phyloP scores from a whole-genome alignment of 2,888 invertebrate genomes.

The Scaptomyza parva region DNA sequence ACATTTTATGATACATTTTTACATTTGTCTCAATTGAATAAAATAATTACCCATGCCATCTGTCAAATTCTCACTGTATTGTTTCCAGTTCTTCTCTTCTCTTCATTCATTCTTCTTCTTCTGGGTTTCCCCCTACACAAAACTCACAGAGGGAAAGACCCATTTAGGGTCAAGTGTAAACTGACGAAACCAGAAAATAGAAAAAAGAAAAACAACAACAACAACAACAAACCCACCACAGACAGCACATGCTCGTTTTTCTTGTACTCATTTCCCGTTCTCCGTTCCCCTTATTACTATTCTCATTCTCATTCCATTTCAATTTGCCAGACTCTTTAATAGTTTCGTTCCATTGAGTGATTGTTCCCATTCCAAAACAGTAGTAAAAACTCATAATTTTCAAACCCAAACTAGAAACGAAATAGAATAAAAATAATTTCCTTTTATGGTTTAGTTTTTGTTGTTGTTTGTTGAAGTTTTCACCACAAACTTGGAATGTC shows the following conservation, averaged over 20 bases:
- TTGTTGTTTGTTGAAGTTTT: slow-evolving; percentile 26
- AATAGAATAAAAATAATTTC: slow-evolving; percentile 76
- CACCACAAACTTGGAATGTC: slow-evolving; percentile 16
- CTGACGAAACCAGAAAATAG: slow-evolving; percentile 4
- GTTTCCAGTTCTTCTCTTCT: slow-evolving; percentile 11
- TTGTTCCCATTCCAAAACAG: slow-evolving; percentile 22
- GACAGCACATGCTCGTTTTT: slow-evolving; percentile 37
- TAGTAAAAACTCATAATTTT: slow-evolving; percentile 41
- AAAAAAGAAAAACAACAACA: neutral
- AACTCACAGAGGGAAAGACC: slow-evolving; percentile 19
- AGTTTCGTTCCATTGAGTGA: slow-evolving; percentile 74
- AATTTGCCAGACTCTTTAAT: slow-evolving; percentile 49
- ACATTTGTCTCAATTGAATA: neutral
- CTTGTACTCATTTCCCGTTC: slow-evolving; percentile 18
- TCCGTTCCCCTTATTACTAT: slow-evolving; percentile 4
- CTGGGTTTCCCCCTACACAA: neutral
- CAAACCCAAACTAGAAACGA: slow-evolving; percentile 23
- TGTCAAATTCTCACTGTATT: slow-evolving; percentile 14
- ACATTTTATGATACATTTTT: neutral
- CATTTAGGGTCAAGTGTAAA: slow-evolving; percentile 61
- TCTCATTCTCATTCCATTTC: slow-evolving; percentile 34
- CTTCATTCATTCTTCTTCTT: slow-evolving; percentile 8
- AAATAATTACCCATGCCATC: slow-evolving; percentile 25
- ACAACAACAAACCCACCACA: neutral
- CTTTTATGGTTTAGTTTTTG: slow-evolving; percentile 55